Conservation (phyloP, 2,113 vertebrate species). For the Eulacestoma nigropectus region DNA sequence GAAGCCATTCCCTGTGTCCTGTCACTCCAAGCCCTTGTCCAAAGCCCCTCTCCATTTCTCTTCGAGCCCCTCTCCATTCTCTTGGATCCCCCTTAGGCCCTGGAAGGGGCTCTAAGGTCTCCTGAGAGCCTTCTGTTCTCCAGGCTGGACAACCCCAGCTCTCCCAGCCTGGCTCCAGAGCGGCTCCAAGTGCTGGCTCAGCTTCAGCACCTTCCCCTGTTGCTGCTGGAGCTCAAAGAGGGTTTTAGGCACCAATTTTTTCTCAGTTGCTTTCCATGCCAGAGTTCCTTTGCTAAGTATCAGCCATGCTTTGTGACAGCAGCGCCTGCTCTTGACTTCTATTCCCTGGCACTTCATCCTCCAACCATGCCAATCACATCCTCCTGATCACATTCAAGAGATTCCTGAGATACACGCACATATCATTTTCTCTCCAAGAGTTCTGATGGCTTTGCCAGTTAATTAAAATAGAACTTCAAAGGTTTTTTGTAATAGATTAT, state of each 20-base stretch:
- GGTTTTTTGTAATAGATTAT: not conserved
- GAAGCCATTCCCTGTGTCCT: not conserved
- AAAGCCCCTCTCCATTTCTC: not conserved
- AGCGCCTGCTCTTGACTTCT: not conserved
- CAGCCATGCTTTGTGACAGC: accelerated
- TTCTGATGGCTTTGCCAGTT: slow-evolving; percentile 3
- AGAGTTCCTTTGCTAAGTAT: not conserved
- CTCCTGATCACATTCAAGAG: not conserved
- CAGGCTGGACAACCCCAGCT: not conserved
- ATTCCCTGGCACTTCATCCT: not conserved
- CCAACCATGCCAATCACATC: not conserved
- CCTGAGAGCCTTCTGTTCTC: not conserved
- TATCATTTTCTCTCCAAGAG: not conserved
- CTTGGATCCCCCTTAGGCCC: not conserved
- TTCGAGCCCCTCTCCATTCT: not conserved
- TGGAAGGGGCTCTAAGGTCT: not conserved
- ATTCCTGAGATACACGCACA: not conserved
- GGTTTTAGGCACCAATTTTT: not conserved
- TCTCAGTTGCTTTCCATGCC: not conserved
- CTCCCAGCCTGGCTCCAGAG: not conserved
- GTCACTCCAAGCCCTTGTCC: not conserved
- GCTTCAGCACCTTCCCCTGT: not conserved
- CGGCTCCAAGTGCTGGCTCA: not conserved
- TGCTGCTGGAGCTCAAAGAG: accelerated
- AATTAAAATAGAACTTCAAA: slow-evolving; percentile 52